Percentiles rank a stretch among this genome's conserved stretches.
phyloP scores from a whole-genome alignment of 2,888 invertebrate species.

The Spialia ferax region DNA sequence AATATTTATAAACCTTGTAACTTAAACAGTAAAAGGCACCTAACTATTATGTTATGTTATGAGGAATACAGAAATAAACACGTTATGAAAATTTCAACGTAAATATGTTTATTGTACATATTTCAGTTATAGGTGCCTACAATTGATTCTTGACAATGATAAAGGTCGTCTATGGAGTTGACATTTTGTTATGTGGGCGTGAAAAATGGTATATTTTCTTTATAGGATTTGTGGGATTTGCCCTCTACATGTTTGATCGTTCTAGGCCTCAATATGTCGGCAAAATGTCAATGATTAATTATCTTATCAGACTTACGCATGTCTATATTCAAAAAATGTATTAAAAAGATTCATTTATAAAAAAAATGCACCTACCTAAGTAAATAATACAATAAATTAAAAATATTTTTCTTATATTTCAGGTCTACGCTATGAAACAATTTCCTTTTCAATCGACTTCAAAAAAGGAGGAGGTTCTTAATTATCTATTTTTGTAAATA shows the following conservation, averaged over 20 bases:
- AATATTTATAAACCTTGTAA: neutral
- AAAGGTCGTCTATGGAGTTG: constrained; percentile 74
- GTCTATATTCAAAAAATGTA: neutral
- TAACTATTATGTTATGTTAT: too few species aligned
- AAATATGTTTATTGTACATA: neutral
- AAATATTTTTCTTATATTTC: too few species aligned
- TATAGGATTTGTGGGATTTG: constrained; percentile 53
- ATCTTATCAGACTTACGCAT: neutral
- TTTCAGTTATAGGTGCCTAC: constrained; percentile 67
- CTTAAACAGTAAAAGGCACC: neutral
- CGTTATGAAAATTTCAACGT: neutral
- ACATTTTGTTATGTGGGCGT: constrained; percentile 73
- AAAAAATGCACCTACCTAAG: too few species aligned
- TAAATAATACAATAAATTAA: too few species aligned
- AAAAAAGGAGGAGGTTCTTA: too few species aligned
- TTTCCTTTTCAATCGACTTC: too few species aligned
- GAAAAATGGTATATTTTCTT: constrained; percentile 70
- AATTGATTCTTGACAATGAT: constrained; percentile 77
- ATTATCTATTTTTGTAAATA: too few species aligned
- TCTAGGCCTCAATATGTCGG: constrained; percentile 59
- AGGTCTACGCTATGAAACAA: too few species aligned
- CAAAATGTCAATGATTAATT: constrained; percentile 40
- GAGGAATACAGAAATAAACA: too few species aligned
- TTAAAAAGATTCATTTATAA: too few species aligned
- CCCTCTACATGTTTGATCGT: constrained; percentile 49